Conservation (phyloP, 37 sponge, comb jelly and placozoan species). For the Axinella damicornis region DNA sequence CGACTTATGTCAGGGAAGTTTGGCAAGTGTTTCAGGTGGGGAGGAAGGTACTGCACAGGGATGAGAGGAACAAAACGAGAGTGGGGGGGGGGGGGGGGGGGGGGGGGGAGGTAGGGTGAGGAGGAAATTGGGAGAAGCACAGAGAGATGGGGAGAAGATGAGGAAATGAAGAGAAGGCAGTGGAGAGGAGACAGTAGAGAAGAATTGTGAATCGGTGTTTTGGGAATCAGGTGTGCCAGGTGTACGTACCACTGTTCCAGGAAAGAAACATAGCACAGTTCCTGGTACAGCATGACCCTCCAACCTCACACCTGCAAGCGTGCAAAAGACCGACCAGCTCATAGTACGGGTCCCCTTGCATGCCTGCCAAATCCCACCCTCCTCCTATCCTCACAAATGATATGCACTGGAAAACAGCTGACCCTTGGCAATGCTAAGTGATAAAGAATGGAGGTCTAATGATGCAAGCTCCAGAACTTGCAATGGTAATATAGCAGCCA, state of each 20-base stretch:
- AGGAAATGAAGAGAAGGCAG: background rate
- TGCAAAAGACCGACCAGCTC: too few relatives aligned
- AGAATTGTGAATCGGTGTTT: background rate
- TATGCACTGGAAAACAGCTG: too few relatives aligned
- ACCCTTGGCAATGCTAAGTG: too few relatives aligned
- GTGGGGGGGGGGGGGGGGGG: background rate
- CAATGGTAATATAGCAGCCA: too few relatives aligned
- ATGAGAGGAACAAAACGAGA: too few relatives aligned
- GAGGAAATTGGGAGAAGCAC: background rate
- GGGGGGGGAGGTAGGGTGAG: background rate
- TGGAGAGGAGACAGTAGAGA: too few relatives aligned
- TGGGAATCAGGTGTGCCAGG: background rate
- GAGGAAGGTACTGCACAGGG: conserved; percentile 34
- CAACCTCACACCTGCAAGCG: conserved; percentile 33
- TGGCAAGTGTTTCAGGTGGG: conserved; percentile 27
- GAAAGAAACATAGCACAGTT: conserved; percentile 58
- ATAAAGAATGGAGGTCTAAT: too few relatives aligned
- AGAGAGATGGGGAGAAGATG: background rate
- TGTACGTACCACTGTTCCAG: conserved; percentile 58
- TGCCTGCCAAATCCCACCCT: too few relatives aligned
- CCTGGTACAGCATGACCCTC: conserved; percentile 40
- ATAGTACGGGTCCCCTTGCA: too few relatives aligned
- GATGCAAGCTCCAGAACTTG: too few relatives aligned
- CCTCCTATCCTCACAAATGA: too few relatives aligned
- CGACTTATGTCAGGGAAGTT: conserved; percentile 24